phyloP scores from a whole-genome alignment of 1,140 invertebrate genomes.

The Pseudoatta argentina region DNA sequence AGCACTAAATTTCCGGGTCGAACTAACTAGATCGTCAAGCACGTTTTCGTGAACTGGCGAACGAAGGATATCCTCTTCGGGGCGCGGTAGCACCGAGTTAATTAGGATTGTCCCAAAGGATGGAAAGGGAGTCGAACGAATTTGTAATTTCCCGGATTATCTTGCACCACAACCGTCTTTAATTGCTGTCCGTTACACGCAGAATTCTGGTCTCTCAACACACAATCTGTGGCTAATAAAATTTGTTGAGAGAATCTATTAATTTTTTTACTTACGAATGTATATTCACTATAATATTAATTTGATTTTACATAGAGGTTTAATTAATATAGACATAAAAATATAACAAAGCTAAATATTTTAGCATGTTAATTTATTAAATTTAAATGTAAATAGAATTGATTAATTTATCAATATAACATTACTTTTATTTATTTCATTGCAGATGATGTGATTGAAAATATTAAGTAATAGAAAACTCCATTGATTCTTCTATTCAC shows the following conservation, averaged over 20 bases:
- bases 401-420: not conserved
- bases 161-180: conserved; percentile 46
- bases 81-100: conserved; percentile 30
- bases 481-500: too few relatives aligned
- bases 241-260: not conserved
- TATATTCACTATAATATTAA: not conserved
- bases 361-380: conserved; percentile 15
- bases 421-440: not conserved
- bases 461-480: not conserved
- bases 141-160: conserved; percentile 63
- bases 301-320: not conserved
- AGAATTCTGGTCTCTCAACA: not conserved
- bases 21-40: conserved; percentile 60
- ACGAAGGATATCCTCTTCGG: conserved; percentile 52
- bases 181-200: conserved; percentile 40
- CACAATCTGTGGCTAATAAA: not conserved
- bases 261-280: not conserved
- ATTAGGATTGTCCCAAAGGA: conserved; percentile 61
- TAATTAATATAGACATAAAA: not conserved
- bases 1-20: conserved; percentile 33
- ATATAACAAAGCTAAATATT: not conserved
- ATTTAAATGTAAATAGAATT: not conserved
- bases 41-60: conserved; percentile 47
- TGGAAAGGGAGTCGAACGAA: conserved; percentile 37
- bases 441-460: not conserved